phyloP scores from a whole-genome alignment of 2,888 invertebrate genomes.

The Ceriagrion tenellum region DNA sequence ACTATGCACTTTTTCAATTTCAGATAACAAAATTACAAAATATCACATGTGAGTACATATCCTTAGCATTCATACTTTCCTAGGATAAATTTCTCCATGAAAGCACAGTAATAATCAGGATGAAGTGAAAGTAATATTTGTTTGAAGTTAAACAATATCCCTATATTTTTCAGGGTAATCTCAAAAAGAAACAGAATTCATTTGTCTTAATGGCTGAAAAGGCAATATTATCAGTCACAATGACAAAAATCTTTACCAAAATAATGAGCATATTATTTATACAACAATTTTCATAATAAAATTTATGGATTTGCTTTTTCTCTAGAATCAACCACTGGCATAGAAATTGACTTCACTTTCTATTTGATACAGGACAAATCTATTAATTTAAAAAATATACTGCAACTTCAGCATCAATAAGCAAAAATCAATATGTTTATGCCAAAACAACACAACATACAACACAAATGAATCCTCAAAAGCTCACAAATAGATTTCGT shows the following conservation, averaged over 20 bases:
- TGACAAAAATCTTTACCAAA: neutral
- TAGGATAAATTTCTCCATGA: too few relatives aligned
- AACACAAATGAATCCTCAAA: neutral
- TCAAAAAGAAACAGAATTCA: too few relatives aligned
- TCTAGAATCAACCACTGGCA: neutral
- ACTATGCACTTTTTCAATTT: too few relatives aligned
- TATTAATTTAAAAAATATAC: neutral
- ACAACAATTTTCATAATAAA: neutral
- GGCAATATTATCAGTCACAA: neutral
- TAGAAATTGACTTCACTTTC: neutral
- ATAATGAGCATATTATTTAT: too few relatives aligned
- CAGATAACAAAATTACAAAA: too few relatives aligned
- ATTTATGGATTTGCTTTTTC: neutral
- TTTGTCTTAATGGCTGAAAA: too few relatives aligned
- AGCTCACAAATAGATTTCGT: neutral
- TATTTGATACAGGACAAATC: neutral
- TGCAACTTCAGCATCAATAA: neutral
- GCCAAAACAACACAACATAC: neutral
- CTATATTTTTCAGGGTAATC: too few relatives aligned
- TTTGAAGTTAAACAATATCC: too few relatives aligned
- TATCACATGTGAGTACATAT: too few relatives aligned
- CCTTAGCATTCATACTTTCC: too few relatives aligned
- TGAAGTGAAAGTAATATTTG: too few relatives aligned
- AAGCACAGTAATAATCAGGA: too few relatives aligned
- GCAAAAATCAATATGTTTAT: neutral